Base-by-base conservation (phyloP, 2,888 invertebrate species). In the Megastigmus dorsalis region DNA sequence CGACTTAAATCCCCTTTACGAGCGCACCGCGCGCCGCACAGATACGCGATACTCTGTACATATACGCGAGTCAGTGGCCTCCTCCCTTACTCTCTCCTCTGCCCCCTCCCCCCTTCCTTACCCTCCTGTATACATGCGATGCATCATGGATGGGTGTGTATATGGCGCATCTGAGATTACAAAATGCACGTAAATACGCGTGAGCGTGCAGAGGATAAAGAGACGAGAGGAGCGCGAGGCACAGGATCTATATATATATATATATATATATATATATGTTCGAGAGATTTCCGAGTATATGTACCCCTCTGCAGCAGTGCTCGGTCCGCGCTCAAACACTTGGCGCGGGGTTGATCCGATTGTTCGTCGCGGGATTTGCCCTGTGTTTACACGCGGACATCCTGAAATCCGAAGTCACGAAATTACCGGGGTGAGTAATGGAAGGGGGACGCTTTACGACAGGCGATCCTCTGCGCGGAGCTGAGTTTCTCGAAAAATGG, bases 81-180 rank as follows among this genome's bases (percentile, higher is more conserved):
- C n/a, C n/a, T n/a, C n/a, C n/a, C n/a, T n/a, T n/a, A n/a, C n/a
- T n/a, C n/a, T n/a, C n/a, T n/a, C n/a, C n/a, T n/a, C n/a, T n/a
- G n/a, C n/a, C n/a, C n/a, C n/a, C n/a, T n/a, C n/a, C n/a, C n/a
- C n/a, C n/a, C n/a, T n/a, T n/a, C n/a, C n/a, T n/a, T n/a, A n/a
- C n/a, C n/a, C n/a, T n/a, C n/a, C n/a, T n/a, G n/a, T n/a, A n/a
- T n/a, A n/a, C n/a, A n/a, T n/a, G 52, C 73, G 45, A 78, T 78
- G 77, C 78, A 78, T 79, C 78, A 79, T 78, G 76, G 76, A 80
- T 78, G 74, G 20, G 3, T 2, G 33, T 41, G 26, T 18, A 10
- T 2, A 26, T 23, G 59, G 15, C 26, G 59, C 66, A 54, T 59
- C 74, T 62, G 67, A 77, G 79, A 82, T 82, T 81, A 81, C 81